These are phyloP conservation scores for Neodiprion lecontei DNA, from an alignment of 1,140 invertebrate species.

Conservation along the genomic window DNA sequence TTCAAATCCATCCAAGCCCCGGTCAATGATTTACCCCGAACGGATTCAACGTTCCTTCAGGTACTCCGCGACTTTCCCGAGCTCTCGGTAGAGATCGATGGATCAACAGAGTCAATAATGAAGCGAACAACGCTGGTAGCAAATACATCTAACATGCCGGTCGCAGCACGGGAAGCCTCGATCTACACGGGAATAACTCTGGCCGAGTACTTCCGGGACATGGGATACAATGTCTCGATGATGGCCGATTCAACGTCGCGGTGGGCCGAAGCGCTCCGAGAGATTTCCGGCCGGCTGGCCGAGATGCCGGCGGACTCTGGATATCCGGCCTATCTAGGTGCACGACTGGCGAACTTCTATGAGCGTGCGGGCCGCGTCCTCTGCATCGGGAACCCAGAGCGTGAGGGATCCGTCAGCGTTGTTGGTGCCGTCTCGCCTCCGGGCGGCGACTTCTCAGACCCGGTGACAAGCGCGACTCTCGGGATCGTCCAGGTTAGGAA, in stretches of 20 bases:
- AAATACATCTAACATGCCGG: conserved; percentile 90
- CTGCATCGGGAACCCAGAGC: conserved; percentile 72
- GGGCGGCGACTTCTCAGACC: conserved; percentile 80
- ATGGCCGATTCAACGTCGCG: conserved; percentile 89
- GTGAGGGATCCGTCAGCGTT: conserved; percentile 77
- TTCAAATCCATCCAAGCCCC: no score
- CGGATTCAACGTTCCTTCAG: not conserved
- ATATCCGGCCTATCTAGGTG: conserved; percentile 76
- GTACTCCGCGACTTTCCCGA: conserved; percentile 78
- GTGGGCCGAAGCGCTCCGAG: conserved; percentile 85
- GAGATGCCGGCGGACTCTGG: conserved; percentile 86
- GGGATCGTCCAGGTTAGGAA: conserved; percentile 69
- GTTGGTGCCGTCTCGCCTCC: conserved; percentile 81
- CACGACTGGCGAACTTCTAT: conserved; percentile 76
- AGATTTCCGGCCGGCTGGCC: conserved; percentile 85
- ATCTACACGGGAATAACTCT: conserved; percentile 85
- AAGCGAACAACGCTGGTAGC: conserved; percentile 82
- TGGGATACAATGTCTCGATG: conserved; percentile 88
- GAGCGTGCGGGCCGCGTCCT: conserved; percentile 74
- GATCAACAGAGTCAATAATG: conserved; percentile 80
- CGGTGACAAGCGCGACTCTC: conserved; percentile 76
- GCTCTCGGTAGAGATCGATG: conserved; percentile 76
- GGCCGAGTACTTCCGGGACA: conserved; percentile 81
- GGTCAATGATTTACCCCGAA: no score
- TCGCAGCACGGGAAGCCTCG: conserved; percentile 85